Evolutionary conservation across 2,888 invertebrate genomes (phyloP).

Genomic region (Ennomos quercinarius): DNA sequence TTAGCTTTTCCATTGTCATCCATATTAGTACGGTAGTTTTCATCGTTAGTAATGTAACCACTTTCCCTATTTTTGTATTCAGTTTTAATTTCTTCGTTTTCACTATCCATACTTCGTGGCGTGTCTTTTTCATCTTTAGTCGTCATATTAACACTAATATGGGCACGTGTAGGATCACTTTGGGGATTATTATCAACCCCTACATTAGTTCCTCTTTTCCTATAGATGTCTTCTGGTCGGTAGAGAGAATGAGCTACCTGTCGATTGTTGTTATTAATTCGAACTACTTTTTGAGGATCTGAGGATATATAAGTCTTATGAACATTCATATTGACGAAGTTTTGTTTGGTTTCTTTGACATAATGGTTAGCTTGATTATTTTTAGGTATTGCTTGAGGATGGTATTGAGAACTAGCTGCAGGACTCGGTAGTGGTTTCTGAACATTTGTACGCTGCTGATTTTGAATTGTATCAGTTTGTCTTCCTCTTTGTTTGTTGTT

Average conservation of each 20-base stretch:
- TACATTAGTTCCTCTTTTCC: no score
- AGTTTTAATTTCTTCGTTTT: constrained; percentile 29
- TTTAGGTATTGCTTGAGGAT: neutral
- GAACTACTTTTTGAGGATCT: constrained; percentile 45
- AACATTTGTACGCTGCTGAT: constrained; percentile 2
- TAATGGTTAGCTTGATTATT: constrained; percentile 9
- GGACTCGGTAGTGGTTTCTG: neutral
- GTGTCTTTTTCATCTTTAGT: constrained; percentile 42
- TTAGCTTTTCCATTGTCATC: constrained; percentile 35
- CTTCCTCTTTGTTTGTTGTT: neutral
- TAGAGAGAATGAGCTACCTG: constrained; percentile 27
- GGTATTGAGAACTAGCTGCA: neutral
- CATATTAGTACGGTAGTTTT: no score
- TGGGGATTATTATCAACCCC: no score
- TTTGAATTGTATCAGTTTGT: neutral
- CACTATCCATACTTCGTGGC: neutral
- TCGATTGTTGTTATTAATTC: constrained; percentile 45
- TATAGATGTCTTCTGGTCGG: no score
- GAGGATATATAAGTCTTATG: constrained; percentile 47
- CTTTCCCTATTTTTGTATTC: constrained; percentile 49
- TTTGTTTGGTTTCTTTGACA: constrained; percentile 41
- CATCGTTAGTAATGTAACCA: constrained; percentile 6
- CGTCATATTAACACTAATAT: no score
- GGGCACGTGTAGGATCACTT: no score
- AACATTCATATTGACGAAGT: constrained; percentile 49